Percentiles rank a stretch among this genome's conserved stretches.
Conservation (phyloP, 2,888 invertebrate species). For the Euplexia lucipara region DNA sequence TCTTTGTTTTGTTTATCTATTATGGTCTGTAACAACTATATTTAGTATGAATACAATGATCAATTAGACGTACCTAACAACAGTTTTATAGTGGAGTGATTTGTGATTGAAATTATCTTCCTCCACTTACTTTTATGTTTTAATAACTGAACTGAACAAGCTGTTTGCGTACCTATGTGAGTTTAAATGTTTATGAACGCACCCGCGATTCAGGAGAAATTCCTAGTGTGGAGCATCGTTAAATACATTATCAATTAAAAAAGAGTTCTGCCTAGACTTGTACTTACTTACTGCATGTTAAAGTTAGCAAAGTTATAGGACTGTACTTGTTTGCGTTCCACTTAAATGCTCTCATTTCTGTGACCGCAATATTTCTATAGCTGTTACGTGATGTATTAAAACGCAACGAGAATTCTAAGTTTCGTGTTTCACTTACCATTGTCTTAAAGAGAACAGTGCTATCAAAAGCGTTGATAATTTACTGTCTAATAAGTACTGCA, state of each 20-base stretch:
- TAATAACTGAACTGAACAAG: constrained; percentile 8
- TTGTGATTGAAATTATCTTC: constrained; percentile 20
- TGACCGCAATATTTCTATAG: constrained; percentile 46
- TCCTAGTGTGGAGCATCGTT: no score
- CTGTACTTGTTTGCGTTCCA: constrained; percentile 39
- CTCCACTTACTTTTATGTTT: constrained; percentile 8
- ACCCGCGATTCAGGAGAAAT: no score
- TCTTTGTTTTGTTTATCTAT: constrained; percentile 67
- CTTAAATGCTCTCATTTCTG: constrained; percentile 47
- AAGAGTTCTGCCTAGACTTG: constrained; percentile 18
- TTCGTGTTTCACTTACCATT: constrained; percentile 5
- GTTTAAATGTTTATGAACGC: no score
- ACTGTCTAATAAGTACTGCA: constrained; percentile 5
- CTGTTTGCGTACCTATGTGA: constrained; percentile 1
- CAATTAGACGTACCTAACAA: constrained; percentile 46
- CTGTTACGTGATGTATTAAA: constrained; percentile 34
- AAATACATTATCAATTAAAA: constrained; percentile 3
- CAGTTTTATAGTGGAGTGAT: constrained; percentile 17
- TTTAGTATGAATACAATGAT: constrained; percentile 55
- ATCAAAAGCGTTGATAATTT: constrained; percentile 9
- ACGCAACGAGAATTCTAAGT: constrained; percentile 14
- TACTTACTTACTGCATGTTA: constrained; percentile 17
- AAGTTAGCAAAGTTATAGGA: constrained; percentile 31
- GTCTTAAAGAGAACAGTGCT: neutral
- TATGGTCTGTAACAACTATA: constrained; percentile 55